phyloP scores from a whole-genome alignment of 2,888 invertebrate genomes.

The Strigamia transsilvanica region DNA sequence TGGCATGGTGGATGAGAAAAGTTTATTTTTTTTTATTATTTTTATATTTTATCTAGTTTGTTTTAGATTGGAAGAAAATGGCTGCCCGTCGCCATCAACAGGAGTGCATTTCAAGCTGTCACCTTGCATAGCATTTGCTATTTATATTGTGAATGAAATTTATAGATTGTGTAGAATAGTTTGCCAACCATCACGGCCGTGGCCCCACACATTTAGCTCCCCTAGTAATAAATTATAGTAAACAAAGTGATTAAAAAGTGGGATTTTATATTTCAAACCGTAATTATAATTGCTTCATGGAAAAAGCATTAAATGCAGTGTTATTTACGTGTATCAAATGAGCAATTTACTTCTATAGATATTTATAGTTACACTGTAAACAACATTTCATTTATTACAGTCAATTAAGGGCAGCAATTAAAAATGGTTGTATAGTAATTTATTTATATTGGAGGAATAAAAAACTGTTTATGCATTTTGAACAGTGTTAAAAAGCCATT shows the following conservation, averaged over 20 bases:
- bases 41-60: not conserved
- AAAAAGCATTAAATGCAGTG: not conserved
- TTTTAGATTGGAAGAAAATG: not conserved
- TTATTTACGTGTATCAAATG: constrained; percentile 4
- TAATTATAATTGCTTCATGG: constrained; percentile 13
- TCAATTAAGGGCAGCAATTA: not conserved
- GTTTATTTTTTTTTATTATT: too few species aligned
- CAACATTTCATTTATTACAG: constrained; percentile 3
- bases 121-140: not conserved
- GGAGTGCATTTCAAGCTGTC: constrained; percentile 10
- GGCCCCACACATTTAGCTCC: constrained; percentile 27
- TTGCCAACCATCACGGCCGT: not conserved
- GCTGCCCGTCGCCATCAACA: not conserved
- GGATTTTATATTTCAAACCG: not conserved
- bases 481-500: too few species aligned
- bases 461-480: too few species aligned
- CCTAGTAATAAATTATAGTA: not conserved
- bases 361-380: constrained; percentile 11
- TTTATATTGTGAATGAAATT: constrained; percentile 23
- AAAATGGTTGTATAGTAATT: not conserved
- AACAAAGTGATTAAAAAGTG: not conserved
- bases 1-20: not conserved
- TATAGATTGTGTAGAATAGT: constrained; percentile 36
- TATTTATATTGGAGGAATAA: too few species aligned
- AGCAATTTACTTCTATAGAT: not conserved